Evolutionary conservation across 2,888 invertebrate species (phyloP).

Genomic region (Drosophila pseudotakahashii): DNA sequence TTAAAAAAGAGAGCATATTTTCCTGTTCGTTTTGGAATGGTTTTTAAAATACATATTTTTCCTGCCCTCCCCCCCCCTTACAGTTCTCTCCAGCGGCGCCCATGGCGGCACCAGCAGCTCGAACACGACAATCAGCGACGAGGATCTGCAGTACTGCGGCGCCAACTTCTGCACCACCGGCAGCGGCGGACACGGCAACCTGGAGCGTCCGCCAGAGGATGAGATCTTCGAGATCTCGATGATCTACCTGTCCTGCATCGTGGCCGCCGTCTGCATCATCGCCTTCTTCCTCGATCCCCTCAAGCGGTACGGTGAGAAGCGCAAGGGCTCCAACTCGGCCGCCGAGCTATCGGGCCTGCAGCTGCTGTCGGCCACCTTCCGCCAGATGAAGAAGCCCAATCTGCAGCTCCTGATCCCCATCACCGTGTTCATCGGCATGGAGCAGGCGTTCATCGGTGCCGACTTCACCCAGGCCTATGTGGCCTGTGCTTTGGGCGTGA

Average conservation of each 20-base stretch:
- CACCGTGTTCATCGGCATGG: slow-evolving; percentile 98
- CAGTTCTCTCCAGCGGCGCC: slow-evolving; percentile 89
- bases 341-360: slow-evolving; percentile 91
- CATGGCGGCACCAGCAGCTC: slow-evolving; percentile 85
- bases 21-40: neutral
- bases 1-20: no score
- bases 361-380: slow-evolving; percentile 93
- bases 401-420: slow-evolving; percentile 97
- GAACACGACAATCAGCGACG: slow-evolving; percentile 84
- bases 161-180: slow-evolving; percentile 93
- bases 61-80: neutral
- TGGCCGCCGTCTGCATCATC: slow-evolving; percentile 93
- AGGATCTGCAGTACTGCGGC: slow-evolving; percentile 88
- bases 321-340: slow-evolving; percentile 90
- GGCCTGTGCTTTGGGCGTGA: slow-evolving; percentile 95
- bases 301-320: slow-evolving; percentile 95
- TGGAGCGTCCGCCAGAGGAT: slow-evolving; percentile 91
- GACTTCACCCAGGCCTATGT: slow-evolving; percentile 93
- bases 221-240: slow-evolving; percentile 95
- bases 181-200: slow-evolving; percentile 89
- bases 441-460: slow-evolving; percentile 98
- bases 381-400: slow-evolving; percentile 95
- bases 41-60: neutral
- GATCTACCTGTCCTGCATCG: slow-evolving; percentile 94
- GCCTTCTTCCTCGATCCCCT: slow-evolving; percentile 95